These are phyloP conservation scores for Leucoraja erinaceus DNA, from an alignment of 2,113 vertebrate species.

Conservation along the genomic window DNA sequence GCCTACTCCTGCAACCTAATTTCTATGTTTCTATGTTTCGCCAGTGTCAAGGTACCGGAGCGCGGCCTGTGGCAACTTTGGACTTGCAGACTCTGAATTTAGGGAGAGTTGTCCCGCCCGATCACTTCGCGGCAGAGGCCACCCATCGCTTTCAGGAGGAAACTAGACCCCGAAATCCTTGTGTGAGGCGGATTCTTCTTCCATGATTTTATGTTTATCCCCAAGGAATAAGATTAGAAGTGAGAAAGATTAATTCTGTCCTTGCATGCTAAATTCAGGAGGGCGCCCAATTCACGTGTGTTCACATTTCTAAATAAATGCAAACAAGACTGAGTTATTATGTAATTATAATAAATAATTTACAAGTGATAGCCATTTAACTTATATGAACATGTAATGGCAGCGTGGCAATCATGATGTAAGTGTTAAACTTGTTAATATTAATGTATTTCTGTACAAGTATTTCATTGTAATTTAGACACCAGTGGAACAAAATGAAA, in stretches of 20 bases:
- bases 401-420: not conserved
- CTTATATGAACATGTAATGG: not conserved
- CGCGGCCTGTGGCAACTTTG: not conserved
- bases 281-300: not conserved
- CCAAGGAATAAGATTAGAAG: not conserved
- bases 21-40: too few species aligned
- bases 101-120: not conserved
- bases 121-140: too few species aligned
- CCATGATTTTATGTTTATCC: not conserved
- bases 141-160: not conserved
- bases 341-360: not conserved
- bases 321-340: not conserved
- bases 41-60: too few species aligned
- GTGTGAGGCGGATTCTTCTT: too few species aligned
- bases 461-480: slow-evolving; percentile 8
- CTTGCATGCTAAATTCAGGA: not conserved
- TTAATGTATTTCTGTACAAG: not conserved
- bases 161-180: not conserved
- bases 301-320: not conserved
- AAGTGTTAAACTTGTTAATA: not conserved
- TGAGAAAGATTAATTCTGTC: not conserved
- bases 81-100: not conserved
- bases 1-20: too few species aligned
- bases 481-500: not conserved
- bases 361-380: not conserved